These are phyloP conservation scores for Oncorhynchus kisutch DNA, from an alignment of 2,113 vertebrate species.

Conservation along the genomic window DNA sequence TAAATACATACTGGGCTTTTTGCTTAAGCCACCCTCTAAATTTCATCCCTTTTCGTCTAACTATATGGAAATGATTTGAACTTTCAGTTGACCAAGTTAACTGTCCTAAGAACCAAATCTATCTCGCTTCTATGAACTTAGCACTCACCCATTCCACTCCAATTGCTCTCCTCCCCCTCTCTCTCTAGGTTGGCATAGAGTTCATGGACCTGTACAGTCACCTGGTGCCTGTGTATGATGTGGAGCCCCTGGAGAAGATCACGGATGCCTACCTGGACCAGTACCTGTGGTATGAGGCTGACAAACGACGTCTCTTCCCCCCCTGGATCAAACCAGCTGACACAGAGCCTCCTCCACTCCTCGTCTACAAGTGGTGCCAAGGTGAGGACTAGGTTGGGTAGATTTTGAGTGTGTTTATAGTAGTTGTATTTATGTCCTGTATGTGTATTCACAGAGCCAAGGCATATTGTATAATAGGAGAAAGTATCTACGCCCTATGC, in stretches of 20 bases:
- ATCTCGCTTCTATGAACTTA: not conserved
- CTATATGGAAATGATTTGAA: too few species aligned
- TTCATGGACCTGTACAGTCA: slow-evolving; percentile 99
- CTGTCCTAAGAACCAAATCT: too few species aligned
- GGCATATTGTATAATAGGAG: too few species aligned
- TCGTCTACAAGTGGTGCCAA: slow-evolving; percentile 99
- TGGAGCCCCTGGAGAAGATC: slow-evolving; percentile 98
- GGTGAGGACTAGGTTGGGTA: slow-evolving; percentile 66
- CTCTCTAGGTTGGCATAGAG: slow-evolving; percentile 92
- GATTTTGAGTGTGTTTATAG: not conserved
- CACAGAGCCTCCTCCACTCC: slow-evolving; percentile 92
- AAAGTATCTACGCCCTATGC: too few species aligned
- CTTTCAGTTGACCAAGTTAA: too few species aligned
- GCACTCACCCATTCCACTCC: not conserved
- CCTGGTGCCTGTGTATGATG: slow-evolving; percentile 95
- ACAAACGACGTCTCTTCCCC: slow-evolving; percentile 94
- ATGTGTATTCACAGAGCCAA: too few species aligned
- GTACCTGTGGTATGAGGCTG: slow-evolving; percentile 98
- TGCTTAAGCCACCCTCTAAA: too few species aligned
- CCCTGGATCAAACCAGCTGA: slow-evolving; percentile 99
- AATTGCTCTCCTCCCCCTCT: not conserved
- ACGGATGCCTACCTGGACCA: slow-evolving; percentile 98
- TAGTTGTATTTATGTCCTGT: not conserved
- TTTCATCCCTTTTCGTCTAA: too few species aligned
- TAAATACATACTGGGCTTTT: not conserved